Evolutionary conservation across 2,888 invertebrate species (phyloP), one percentile per base, ranked within the genome.

Genomic region (Pristionchus maxplancki): DNA sequence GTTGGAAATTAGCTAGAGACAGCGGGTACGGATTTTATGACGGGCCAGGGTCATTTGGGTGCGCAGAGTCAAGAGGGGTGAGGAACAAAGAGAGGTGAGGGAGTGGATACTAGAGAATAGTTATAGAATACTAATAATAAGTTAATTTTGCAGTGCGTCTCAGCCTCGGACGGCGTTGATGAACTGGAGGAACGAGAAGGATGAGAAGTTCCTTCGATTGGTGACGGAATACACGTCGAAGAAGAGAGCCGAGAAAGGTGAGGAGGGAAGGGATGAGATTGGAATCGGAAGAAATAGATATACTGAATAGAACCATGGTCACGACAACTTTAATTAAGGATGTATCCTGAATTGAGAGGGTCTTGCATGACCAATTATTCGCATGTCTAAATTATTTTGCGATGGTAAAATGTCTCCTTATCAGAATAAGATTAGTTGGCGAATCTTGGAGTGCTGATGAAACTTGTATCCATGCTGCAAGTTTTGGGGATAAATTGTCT

Each of bases 111-210:
- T 58, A 58, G 58, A 58, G 24, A 24, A n/a, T 58, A 58, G 58
- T 58, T n/a, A 24, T 5, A 9, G 24, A n/a, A 9, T 6, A 24
- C 1, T n/a, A 58, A n/a, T 58, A 24, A 24, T n/a, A 53, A 48
- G 53, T 17, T 53, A 53, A 17, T 53, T 17, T 78, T 78, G 98
- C 44, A 97, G 97, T 93, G 97, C 86, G 0, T 67, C 97, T 94
- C 98, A 99, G 95, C 98, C 98, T 0, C 97, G 97, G 95, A 97
- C 98, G 20, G 98, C 98, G 85, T 97, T 97, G 97, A 96, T 98
- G 67, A 97, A 98, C 88, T 98, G 98, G 97, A 96, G 98, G 86
- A 97, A 97, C 90, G 95, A 96, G 81, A 97, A 97, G 93, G 99
- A 99, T 95, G 98, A 99, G 95, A 96, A 97, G 90, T 96, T 98